A percentile compares a stretch with the other conserved stretches of the same genome.
Conservation (phyloP, 2,888 invertebrate species). For the Yponomeuta evonymella region DNA sequence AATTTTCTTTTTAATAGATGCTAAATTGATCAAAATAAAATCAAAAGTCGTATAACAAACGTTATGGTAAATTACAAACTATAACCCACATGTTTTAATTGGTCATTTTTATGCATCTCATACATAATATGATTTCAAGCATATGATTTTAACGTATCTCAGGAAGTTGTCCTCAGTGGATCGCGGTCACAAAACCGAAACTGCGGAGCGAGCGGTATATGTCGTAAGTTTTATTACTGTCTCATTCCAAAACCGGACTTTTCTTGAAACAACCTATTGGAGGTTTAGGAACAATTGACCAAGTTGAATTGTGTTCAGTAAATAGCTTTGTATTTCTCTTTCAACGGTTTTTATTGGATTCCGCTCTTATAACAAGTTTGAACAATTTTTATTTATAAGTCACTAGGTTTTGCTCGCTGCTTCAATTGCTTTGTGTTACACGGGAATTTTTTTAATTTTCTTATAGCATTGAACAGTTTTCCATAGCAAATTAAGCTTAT, state of each 20-base stretch:
- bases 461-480: too few relatives aligned
- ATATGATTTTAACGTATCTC: neutral
- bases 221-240: slow-evolving; percentile 57
- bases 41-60: too few relatives aligned
- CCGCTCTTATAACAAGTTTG: slow-evolving; percentile 51
- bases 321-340: slow-evolving; percentile 60
- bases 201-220: slow-evolving; percentile 27
- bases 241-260: slow-evolving; percentile 54
- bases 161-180: neutral
- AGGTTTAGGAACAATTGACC: slow-evolving; percentile 29
- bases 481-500: too few relatives aligned
- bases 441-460: neutral
- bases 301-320: slow-evolving; percentile 57
- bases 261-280: slow-evolving; percentile 23
- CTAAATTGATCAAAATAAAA: too few relatives aligned
- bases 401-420: neutral
- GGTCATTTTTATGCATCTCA: too few relatives aligned
- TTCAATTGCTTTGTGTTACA: neutral
- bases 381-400: slow-evolving; percentile 36
- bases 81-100: too few relatives aligned
- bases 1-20: too few relatives aligned
- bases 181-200: neutral
- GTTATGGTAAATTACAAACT: too few relatives aligned
- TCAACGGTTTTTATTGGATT: slow-evolving; percentile 55
- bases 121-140: too few relatives aligned